Percentiles rank a stretch among this genome's conserved stretches.
These are phyloP conservation scores for Dicaeum eximium DNA, from an alignment of 2,113 vertebrate genomes.

Conservation along the genomic window DNA sequence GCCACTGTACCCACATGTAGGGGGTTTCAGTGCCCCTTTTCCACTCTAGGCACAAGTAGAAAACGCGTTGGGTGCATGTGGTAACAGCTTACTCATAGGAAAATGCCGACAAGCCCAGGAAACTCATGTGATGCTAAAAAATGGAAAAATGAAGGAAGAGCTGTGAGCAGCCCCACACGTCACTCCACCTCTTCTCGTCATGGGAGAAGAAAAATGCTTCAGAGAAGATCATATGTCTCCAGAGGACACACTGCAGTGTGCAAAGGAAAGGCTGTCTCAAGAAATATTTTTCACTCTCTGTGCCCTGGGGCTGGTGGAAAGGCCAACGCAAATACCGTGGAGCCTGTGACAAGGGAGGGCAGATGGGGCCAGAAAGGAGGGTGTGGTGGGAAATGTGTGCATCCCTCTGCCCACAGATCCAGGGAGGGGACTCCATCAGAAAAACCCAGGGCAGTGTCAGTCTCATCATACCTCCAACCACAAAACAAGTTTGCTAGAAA, in stretches of 20 bases:
- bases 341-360: background rate
- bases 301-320: background rate
- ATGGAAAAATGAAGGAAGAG: background rate
- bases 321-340: accelerated
- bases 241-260: background rate
- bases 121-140: background rate
- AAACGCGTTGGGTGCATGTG: accelerated
- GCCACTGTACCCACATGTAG: background rate
- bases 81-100: constrained; percentile 19
- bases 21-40: background rate
- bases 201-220: background rate
- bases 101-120: background rate
- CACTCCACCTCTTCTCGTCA: background rate
- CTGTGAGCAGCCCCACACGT: background rate
- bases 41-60: background rate
- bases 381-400: background rate
- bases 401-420: background rate
- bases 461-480: background rate
- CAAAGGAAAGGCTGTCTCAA: background rate
- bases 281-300: background rate
- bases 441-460: background rate
- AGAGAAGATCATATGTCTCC: background rate
- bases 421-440: background rate
- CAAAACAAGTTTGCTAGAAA: background rate
- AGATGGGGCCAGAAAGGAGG: accelerated